Evolutionary conservation across 2,888 invertebrate genomes (phyloP), one percentile per base, ranked within the genome.

Genomic region (Seira sanloemensis): DNA sequence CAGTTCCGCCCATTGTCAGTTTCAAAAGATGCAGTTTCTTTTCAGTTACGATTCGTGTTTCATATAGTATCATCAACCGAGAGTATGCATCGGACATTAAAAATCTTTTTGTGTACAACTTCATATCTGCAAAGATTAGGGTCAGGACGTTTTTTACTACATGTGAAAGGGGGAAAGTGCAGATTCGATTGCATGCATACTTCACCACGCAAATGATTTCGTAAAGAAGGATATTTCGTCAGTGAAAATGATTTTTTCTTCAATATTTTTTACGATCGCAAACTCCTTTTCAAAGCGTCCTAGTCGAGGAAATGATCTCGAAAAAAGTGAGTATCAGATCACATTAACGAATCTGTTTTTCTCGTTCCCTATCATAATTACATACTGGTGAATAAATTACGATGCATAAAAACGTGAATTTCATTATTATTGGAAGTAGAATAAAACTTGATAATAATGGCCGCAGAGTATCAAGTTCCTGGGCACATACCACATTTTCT

Each of bases 311-410:
- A 18, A 12, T 58, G 58, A 58, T 58, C 9, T 58, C 12, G 37
- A 37, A n/a, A 58, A 58, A n/a, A 58, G 12, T 37, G 12, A 12
- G 37, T 7, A 58, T 18, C 16, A 58, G 58, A 9, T 16, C 58
- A 58, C 7, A 58, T 16, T 58, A 7, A 58, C 58, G 18, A 16
- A n/a, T 12, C 4, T 58, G 2, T 58, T 58, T 9, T 16, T 18
- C n/a, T 58, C 58, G 58, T 18, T 58, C 5, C 58, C 58, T 58
- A 58, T 58, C 58, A 18, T 58, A 58, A 58, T 58, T 58, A 58
- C 58, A 58, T 58, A 58, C n/a, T 58, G 58, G 16, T 18, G n/a
- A 58, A 58, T 58, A 58, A 58, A 58, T 58, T 58, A 58, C 58
- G 9, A 58, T 4, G 5, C 9, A 58, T 58, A 58, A 58, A 58